phyloP scores from a whole-genome alignment of 64 coral and sea anemone genomes.

The Dendrophyllia cribrosa region DNA sequence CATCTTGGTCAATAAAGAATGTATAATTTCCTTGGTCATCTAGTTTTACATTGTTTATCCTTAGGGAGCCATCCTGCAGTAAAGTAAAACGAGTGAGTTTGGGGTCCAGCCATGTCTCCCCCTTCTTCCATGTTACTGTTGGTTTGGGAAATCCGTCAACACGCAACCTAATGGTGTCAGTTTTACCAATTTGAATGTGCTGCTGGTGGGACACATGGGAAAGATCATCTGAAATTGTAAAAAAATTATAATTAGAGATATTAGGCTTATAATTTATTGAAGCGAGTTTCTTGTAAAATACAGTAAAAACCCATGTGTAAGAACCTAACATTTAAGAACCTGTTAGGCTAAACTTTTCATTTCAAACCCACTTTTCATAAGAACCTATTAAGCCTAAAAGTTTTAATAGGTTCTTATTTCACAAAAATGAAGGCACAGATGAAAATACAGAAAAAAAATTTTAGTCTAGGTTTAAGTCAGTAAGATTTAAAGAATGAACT shows the following conservation, averaged over 20 bases:
- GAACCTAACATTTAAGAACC: too few relatives aligned
- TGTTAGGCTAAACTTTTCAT: too few relatives aligned
- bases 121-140: constrained; percentile 45
- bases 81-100: neutral
- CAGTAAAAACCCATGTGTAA: too few relatives aligned
- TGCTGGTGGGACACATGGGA: neutral
- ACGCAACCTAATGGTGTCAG: neutral
- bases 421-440: too few relatives aligned
- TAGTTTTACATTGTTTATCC: neutral
- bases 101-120: neutral
- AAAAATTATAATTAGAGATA: neutral
- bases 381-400: too few relatives aligned
- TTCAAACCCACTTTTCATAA: too few relatives aligned
- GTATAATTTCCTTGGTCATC: constrained; percentile 58
- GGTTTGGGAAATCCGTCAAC: constrained; percentile 38
- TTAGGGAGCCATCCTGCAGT: constrained; percentile 2
- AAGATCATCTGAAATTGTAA: constrained; percentile 26
- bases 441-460: too few relatives aligned
- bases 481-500: too few relatives aligned
- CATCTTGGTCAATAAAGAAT: neutral
- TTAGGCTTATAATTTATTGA: neutral
- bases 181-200: constrained; percentile 14
- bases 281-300: too few relatives aligned
- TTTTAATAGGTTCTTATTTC: too few relatives aligned
- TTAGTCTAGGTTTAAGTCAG: too few relatives aligned